A percentile compares a stretch with the other conserved stretches of the same genome.
Conservation (phyloP, 2,888 invertebrate species). For the Eupeodes latifasciatus region DNA sequence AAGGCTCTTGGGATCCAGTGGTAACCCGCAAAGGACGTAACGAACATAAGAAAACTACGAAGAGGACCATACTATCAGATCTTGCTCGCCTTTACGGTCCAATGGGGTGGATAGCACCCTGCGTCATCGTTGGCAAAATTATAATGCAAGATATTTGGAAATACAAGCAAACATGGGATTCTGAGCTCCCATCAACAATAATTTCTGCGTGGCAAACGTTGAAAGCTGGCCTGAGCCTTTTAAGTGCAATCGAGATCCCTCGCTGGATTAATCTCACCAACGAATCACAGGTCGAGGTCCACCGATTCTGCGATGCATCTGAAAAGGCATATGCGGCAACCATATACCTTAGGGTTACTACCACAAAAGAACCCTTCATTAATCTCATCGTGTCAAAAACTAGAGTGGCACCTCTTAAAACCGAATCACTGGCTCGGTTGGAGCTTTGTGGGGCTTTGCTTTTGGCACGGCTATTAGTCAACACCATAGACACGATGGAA, state of each 20-base stretch:
- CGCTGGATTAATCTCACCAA: too few species aligned
- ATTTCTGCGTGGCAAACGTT: constrained; percentile 22
- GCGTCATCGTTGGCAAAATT: too few species aligned
- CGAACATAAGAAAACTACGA: too few species aligned
- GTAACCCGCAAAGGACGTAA: too few species aligned
- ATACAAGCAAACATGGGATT: background rate
- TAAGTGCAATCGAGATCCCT: constrained; percentile 18
- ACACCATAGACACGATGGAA: too few species aligned
- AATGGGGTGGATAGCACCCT: too few species aligned
- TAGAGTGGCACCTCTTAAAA: constrained; percentile 47
- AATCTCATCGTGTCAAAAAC: constrained; percentile 35
- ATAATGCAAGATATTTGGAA: too few species aligned
- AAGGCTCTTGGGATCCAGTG: too few species aligned
- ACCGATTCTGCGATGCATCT: too few species aligned
- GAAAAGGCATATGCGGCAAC: background rate
- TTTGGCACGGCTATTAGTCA: background rate
- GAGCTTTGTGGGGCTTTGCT: too few species aligned
- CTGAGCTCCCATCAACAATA: background rate
- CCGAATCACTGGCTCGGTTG: background rate
- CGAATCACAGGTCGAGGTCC: too few species aligned
- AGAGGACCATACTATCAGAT: background rate
- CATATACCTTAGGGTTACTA: constrained; percentile 39
- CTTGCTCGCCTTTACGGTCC: too few species aligned
- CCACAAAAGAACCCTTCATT: background rate
- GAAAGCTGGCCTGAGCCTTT: constrained; percentile 25